A percentile compares a stretch with the other conserved stretches of the same genome.
Conservation (phyloP, 2,888 invertebrate genomes). For the Papilio protenor region DNA sequence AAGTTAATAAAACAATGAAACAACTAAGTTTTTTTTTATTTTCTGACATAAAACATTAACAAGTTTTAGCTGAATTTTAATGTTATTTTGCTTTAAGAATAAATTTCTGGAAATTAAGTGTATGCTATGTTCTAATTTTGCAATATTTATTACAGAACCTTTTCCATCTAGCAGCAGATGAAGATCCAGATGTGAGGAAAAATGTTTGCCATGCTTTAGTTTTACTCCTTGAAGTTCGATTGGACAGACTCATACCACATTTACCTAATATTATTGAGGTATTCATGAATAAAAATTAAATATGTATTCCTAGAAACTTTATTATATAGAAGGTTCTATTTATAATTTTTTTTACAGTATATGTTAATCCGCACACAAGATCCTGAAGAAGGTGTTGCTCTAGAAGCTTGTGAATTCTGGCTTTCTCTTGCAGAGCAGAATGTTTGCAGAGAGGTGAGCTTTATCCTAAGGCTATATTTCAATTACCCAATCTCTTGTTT, state of each 20-base stretch:
- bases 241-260: slow-evolving; percentile 97
- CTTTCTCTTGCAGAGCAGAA: slow-evolving; percentile 97
- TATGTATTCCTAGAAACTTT: slow-evolving; percentile 31
- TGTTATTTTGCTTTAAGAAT: neutral
- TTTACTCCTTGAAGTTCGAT: slow-evolving; percentile 96
- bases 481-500: neutral
- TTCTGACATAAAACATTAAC: too few species aligned
- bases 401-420: slow-evolving; percentile 99
- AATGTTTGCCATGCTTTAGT: slow-evolving; percentile 99
- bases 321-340: slow-evolving; percentile 39
- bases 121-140: slow-evolving; percentile 7
- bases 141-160: slow-evolving; percentile 86
- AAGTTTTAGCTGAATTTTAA: neutral
- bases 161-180: slow-evolving; percentile 97
- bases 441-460: slow-evolving; percentile 91
- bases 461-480: neutral
- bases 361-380: slow-evolving; percentile 98
- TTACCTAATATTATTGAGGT: slow-evolving; percentile 98
- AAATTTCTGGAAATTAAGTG: slow-evolving; percentile 18
- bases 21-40: too few species aligned
- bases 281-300: slow-evolving; percentile 45
- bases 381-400: slow-evolving; percentile 95
- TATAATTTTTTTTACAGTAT: slow-evolving; percentile 85
- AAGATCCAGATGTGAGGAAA: slow-evolving; percentile 98
- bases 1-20: slow-evolving; percentile 44